Base-by-base conservation (phyloP, 1,140 invertebrate genomes). In the Medauroidea extradentata region DNA sequence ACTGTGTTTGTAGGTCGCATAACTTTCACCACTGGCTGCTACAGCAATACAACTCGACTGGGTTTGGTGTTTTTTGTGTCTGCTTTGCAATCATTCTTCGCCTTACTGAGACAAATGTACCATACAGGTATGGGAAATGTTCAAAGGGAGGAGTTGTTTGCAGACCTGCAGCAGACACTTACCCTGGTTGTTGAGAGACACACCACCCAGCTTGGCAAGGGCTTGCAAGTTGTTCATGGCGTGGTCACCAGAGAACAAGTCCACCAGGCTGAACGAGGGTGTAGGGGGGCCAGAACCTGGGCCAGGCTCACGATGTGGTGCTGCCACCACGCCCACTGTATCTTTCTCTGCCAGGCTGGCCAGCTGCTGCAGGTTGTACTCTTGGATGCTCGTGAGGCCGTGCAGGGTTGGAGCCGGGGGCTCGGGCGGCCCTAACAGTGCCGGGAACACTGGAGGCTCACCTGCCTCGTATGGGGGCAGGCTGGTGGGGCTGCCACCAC, bases 191-290 rank as follows among this genome's bases (percentile, higher is more conserved):
- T 83, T 85, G 42, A 87, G 77, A 19, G 75, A 67, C 53, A 61
- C 58, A 39, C 76, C 78, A 66, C 90, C 90, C 38, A 94, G 78
- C 75, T 94, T 94, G 49, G 91, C 91, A 53, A 94, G 81, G 16
- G 90, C 90, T 70, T 93, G 90, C 53, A 94, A 78, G 78, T 94
- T 95, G 70, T 91, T 91, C 61, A 90, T 83, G 38, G 90, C 86
- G 72, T 90, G 88, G 69, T 91, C 88, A 25, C 88, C 88, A 55
- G 83, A 81, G 29, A 91, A 80, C 53, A 92, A 76, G 68, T 91
- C 88, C 9, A 84, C 86, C 57, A 90, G 69, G 57, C 82, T 88
- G 59, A 90, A 89, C 49, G 73, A 70, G 5, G 75, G 71, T 62
- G 79, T 72, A 60, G 85, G 81, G 43, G 85, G 81, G 60, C 84